Evolutionary conservation across 2,113 vertebrate genomes (phyloP).

Genomic region (Patagioenas fasciata): DNA sequence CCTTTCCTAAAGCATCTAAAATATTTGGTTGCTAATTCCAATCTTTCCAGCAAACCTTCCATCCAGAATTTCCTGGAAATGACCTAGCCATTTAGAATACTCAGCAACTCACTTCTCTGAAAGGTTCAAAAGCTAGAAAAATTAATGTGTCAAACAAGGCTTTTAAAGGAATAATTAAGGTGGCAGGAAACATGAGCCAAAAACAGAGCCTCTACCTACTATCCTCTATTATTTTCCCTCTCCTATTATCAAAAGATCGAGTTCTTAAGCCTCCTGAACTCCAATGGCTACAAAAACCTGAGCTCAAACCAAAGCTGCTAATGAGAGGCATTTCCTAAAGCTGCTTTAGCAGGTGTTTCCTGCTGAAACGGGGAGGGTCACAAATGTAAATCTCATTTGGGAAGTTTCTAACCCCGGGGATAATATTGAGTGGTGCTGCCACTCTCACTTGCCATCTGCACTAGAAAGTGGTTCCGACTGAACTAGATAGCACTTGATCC

Average conservation of each 20-base stretch:
- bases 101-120: not conserved
- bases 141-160: not conserved
- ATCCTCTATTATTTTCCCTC: slow-evolving; percentile 6
- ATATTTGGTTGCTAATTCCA: not conserved
- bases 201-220: not conserved
- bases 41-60: not conserved
- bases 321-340: slow-evolving; percentile 59
- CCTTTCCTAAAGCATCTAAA: not conserved
- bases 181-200: not conserved
- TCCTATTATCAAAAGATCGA: slow-evolving; percentile 19
- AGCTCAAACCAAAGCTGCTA: slow-evolving; percentile 52
- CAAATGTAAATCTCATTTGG: slow-evolving; percentile 71
- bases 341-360: slow-evolving; percentile 71
- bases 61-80: not conserved
- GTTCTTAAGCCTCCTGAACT: slow-evolving; percentile 32
- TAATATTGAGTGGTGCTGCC: slow-evolving; percentile 60
- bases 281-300: slow-evolving; percentile 24
- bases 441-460: slow-evolving; percentile 72
- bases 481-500: slow-evolving; percentile 65
- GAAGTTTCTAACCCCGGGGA: slow-evolving; percentile 69
- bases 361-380: slow-evolving; percentile 53
- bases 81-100: not conserved
- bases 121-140: not conserved
- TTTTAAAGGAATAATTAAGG: not conserved
- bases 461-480: slow-evolving; percentile 48